A percentile compares a stretch with the other conserved stretches of the same genome.
Conservation (phyloP, 2,113 vertebrate genomes). For the Oreochromis tanganicae region DNA sequence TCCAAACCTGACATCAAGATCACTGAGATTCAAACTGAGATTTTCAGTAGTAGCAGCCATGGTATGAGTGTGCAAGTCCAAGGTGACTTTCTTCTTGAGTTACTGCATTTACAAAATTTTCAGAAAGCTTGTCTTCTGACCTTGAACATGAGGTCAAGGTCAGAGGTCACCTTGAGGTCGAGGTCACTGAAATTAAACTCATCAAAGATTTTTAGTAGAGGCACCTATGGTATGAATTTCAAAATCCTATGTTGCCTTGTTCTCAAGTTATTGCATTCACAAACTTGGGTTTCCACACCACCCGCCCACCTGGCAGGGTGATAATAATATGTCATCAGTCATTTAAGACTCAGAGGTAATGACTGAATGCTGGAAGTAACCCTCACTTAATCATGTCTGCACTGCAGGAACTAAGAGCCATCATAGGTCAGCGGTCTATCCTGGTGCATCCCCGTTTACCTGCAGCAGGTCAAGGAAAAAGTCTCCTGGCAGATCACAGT, state of each 20-base stretch:
- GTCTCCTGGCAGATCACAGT: constrained; percentile 82
- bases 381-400: neutral
- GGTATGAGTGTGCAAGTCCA: neutral
- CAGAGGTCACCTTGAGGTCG: neutral
- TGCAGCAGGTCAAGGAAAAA: constrained; percentile 89
- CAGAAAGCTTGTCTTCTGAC: neutral
- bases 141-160: neutral
- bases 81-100: neutral
- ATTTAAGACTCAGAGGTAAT: neutral
- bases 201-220: neutral
- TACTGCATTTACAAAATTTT: neutral
- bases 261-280: neutral
- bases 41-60: neutral
- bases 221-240: neutral
- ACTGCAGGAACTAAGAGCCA: no score
- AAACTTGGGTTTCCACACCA: neutral
- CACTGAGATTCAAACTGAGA: neutral
- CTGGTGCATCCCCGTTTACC: constrained; percentile 56
- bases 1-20: neutral
- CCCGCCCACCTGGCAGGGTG: neutral
- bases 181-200: neutral
- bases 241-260: neutral
- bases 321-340: neutral
- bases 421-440: neutral
- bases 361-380: neutral